Conservation (phyloP, 2,888 invertebrate genomes). For the Lissocephala sabroskyi region DNA sequence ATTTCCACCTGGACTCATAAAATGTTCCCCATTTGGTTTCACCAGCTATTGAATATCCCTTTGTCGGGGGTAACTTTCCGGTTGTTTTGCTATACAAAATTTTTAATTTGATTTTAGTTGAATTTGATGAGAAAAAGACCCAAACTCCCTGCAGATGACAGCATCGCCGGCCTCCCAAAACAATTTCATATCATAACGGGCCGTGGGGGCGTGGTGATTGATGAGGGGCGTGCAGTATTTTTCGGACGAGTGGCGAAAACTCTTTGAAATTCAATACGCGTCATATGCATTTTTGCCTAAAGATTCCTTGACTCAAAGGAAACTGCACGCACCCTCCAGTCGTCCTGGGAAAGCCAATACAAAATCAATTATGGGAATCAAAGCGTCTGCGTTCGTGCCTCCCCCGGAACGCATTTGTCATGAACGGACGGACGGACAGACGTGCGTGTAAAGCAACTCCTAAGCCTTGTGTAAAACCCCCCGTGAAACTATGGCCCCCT, state of each 20-base stretch:
- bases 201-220: slow-evolving; percentile 1
- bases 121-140: neutral
- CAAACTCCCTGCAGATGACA: slow-evolving; percentile 6
- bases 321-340: neutral
- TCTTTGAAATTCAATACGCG: slow-evolving; percentile 59
- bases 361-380: slow-evolving; percentile 66
- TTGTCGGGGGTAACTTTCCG: too few species aligned
- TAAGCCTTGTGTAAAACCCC: slow-evolving; percentile 53
- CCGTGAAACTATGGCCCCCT: slow-evolving; percentile 34
- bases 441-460: slow-evolving; percentile 53
- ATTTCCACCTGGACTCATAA: too few species aligned
- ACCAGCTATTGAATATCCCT: too few species aligned
- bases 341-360: slow-evolving; percentile 31
- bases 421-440: slow-evolving; percentile 4
- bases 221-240: neutral
- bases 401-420: slow-evolving; percentile 24
- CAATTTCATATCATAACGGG: slow-evolving; percentile 20
- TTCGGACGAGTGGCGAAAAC: slow-evolving; percentile 15
- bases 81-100: slow-evolving; percentile 15
- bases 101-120: slow-evolving; percentile 41
- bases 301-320: neutral
- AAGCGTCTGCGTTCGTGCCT: slow-evolving; percentile 36
- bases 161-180: neutral
- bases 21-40: too few species aligned
- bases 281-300: slow-evolving; percentile 23